A percentile compares a stretch with the other conserved stretches of the same genome.
These are phyloP conservation scores for Nicator chloris DNA, from an alignment of 2,113 vertebrate species.

Conservation along the genomic window DNA sequence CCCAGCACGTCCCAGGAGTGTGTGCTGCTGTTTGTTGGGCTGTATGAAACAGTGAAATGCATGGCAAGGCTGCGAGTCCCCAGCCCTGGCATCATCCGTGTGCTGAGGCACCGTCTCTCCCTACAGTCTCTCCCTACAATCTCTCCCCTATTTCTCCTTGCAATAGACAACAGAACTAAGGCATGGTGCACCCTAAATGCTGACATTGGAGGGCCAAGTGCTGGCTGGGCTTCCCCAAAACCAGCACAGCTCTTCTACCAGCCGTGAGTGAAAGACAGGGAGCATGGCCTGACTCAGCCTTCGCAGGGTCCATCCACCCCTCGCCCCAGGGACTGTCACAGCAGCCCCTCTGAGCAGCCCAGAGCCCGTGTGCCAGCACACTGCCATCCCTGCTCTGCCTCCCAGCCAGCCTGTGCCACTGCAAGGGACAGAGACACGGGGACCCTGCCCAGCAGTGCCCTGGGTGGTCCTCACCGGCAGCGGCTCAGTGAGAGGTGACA, in stretches of 20 bases:
- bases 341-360: neutral
- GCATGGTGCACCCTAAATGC: accelerated
- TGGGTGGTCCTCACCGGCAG: accelerated
- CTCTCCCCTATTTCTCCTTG: neutral
- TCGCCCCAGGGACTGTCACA: neutral
- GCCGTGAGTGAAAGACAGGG: neutral
- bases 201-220: accelerated
- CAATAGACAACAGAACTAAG: accelerated
- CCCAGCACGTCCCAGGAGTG: accelerated
- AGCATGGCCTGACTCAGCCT: neutral
- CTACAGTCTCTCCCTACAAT: neutral
- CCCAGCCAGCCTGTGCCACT: neutral
- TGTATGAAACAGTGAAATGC: accelerated
- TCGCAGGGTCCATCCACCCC: neutral
- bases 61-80: neutral
- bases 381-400: neutral
- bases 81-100: accelerated
- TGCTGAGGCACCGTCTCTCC: accelerated
- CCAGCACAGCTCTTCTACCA: neutral
- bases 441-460: neutral
- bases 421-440: neutral
- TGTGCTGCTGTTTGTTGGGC: neutral
- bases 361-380: neutral
- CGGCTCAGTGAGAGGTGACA: neutral
- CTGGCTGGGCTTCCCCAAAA: neutral